A percentile compares a stretch with the other conserved stretches of the same genome.
Conservation (phyloP, 2,797 vertebrate species). For the Paguma larvata region DNA sequence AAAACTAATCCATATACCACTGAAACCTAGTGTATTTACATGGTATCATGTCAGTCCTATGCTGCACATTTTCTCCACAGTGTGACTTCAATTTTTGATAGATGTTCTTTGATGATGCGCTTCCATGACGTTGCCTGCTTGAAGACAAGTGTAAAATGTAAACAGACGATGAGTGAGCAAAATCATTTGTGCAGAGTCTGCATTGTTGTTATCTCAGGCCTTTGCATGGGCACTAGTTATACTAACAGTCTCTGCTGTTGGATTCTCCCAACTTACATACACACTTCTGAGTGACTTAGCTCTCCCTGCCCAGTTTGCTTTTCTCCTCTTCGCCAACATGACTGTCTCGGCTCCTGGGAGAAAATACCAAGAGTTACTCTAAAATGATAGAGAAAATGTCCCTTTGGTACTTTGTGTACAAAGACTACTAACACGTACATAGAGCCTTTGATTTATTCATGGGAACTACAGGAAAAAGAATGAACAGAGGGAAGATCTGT, state of each 20-base stretch:
- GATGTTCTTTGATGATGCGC: background rate
- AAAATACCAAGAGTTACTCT: background rate
- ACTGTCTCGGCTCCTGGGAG: background rate
- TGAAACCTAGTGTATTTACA: background rate
- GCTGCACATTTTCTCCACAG: background rate
- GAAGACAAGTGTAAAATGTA: background rate
- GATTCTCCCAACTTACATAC: background rate
- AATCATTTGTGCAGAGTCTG: background rate
- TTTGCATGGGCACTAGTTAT: background rate
- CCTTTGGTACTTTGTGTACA: slow-evolving; percentile 2
- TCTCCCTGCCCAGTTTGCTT: background rate
- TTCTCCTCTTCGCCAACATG: background rate
- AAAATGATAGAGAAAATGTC: background rate
- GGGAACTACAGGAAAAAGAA: background rate
- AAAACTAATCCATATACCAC: background rate
- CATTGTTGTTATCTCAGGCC: background rate
- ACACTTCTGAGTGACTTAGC: background rate
- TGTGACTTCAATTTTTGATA: slow-evolving; percentile 44
- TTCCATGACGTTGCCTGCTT: slow-evolving; percentile 19
- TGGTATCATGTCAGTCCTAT: background rate
- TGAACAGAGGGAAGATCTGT: background rate
- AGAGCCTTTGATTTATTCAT: background rate
- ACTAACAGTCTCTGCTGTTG: no score
- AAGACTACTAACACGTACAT: background rate
- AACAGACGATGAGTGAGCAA: background rate